These are phyloP conservation scores for Helleia helle DNA, from an alignment of 2,888 invertebrate genomes.

Conservation along the genomic window DNA sequence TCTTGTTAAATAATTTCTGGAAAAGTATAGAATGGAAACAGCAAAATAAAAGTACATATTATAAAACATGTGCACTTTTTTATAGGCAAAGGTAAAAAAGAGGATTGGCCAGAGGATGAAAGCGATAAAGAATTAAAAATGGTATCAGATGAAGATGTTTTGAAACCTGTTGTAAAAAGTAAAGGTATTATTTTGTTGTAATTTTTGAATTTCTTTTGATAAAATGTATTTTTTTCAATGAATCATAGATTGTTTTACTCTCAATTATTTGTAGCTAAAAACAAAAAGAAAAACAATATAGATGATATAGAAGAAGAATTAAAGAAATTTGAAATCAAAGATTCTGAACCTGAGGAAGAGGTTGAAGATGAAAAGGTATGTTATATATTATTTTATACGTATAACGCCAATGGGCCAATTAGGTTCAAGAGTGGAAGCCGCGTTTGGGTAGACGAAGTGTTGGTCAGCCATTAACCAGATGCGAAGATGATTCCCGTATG, in stretches of 20 bases:
- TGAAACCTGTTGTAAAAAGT: constrained; percentile 50
- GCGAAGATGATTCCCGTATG: too few relatives aligned
- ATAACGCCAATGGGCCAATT: too few relatives aligned
- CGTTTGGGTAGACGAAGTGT: too few relatives aligned
- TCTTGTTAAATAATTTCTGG: too few relatives aligned
- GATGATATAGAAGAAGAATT: constrained; percentile 62
- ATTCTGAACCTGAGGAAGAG: constrained; percentile 34
- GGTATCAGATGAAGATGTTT: constrained; percentile 43
- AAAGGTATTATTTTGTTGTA: constrained; percentile 36
- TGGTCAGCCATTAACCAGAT: too few relatives aligned
- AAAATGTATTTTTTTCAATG: neutral
- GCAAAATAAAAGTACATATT: too few relatives aligned
- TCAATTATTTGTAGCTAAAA: constrained; percentile 37
- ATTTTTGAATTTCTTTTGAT: neutral
- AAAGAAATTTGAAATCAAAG: constrained; percentile 60
- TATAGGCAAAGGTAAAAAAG: constrained; percentile 67
- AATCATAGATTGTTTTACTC: neutral
- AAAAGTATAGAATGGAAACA: too few relatives aligned
- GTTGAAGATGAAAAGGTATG: constrained; percentile 35
- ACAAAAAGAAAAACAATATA: constrained; percentile 55
- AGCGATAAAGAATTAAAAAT: constrained; percentile 58
- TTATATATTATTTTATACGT: constrained; percentile 11
- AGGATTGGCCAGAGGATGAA: constrained; percentile 70
- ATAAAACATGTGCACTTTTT: too few relatives aligned
- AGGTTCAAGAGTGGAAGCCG: too few relatives aligned